Base-by-base conservation (phyloP, 2,797 vertebrate genomes). In the Rhinoraja longicauda region DNA sequence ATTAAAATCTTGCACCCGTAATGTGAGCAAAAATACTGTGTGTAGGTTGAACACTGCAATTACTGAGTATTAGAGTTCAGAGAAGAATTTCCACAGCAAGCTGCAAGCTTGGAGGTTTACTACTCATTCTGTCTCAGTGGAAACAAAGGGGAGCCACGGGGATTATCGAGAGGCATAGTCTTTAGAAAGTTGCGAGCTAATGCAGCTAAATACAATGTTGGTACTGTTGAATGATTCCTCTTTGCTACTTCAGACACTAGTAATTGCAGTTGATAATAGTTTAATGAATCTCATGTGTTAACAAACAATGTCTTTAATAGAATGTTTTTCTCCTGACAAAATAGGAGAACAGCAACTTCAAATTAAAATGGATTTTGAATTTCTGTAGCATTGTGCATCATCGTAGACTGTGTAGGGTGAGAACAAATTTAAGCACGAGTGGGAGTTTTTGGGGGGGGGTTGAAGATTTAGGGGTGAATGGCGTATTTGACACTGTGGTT, bases 251-350 rank as follows among this genome's bases (percentile, higher is more conserved):
- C 90, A 92, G 90, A 92, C 45, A 36, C 26, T 45, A 53, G 67
- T 92, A 92, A 75, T 92, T 92, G 90, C 36, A 53, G 90, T 53
- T 73, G 70, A 92, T 90, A 70, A 32, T 53, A 92, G 70, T 73
- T 53, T 53, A 92, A 92, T 45, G 45, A 70, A 73, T 53, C 90
- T n/a, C 53, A 62, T 88, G 15, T 75, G 70, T 75, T 73, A 75
- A 92, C 39, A 88, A 88, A 88, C 62, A 88, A 15, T 67, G n/a
- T 67, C 84, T 67, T 88, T 67, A 88, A 88, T 88, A 36, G 17
- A 88, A 64, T 62, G 17, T 10, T 88, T n/a, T 88, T 88, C 84
- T 88, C 81, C 81, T 84, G 59, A 10, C 84, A 88, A 88, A 64
- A 19, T 36, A 32, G 17, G n/a, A 64, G 84, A 88, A 36, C 84